These are phyloP conservation scores for Eupelmus urozonus DNA, from an alignment of 2,888 invertebrate species.

Conservation along the genomic window DNA sequence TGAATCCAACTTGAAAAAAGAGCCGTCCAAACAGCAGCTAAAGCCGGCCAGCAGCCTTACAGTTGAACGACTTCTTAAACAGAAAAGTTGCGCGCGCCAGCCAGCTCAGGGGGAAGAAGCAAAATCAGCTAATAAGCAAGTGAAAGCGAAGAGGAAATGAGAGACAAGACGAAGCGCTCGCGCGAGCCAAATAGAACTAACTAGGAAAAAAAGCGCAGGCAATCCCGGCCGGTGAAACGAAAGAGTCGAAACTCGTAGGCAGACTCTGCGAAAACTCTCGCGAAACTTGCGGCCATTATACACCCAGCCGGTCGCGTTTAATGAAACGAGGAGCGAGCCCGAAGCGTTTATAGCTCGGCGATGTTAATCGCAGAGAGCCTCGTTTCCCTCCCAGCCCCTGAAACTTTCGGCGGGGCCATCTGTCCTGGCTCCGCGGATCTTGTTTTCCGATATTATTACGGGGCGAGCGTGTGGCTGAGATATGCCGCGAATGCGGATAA, in stretches of 20 bases:
- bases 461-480: not conserved
- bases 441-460: slow-evolving; percentile 48
- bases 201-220: not conserved
- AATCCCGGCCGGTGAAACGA: slow-evolving; percentile 1
- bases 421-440: slow-evolving; percentile 28
- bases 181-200: not conserved
- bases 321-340: slow-evolving; percentile 27
- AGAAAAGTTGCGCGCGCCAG: slow-evolving; percentile 42
- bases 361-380: not conserved
- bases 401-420: slow-evolving; percentile 33
- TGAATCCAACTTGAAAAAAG: slow-evolving; percentile 31
- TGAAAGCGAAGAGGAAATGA: slow-evolving; percentile 36
- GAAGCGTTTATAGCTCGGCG: slow-evolving; percentile 8
- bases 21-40: slow-evolving; percentile 11
- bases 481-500: slow-evolving; percentile 27
- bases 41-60: slow-evolving; percentile 1
- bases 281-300: slow-evolving; percentile 15
- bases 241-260: slow-evolving; percentile 1
- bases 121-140: slow-evolving; percentile 51
- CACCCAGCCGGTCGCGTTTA: slow-evolving; percentile 11
- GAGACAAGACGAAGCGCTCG: slow-evolving; percentile 29
- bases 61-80: slow-evolving; percentile 44
- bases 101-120: no score
- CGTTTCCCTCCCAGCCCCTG: not conserved
- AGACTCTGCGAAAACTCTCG: not conserved